Evolutionary conservation across 1,140 invertebrate genomes (phyloP).

Genomic region (Chironomus striatipennis): DNA sequence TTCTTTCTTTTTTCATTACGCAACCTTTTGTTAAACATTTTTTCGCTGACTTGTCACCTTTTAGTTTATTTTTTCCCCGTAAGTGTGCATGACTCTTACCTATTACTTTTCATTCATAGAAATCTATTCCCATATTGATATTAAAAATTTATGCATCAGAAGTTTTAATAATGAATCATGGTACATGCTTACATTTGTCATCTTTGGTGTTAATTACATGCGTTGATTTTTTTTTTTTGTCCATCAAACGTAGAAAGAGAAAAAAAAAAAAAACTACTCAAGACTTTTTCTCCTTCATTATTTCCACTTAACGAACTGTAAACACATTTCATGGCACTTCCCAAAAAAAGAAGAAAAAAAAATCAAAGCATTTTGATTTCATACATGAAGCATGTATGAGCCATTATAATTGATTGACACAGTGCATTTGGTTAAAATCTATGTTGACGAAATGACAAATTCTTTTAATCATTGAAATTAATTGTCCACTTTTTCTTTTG

Average conservation of each 20-base stretch:
- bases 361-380: neutral
- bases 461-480: too few species aligned
- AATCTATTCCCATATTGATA: neutral
- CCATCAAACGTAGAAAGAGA: neutral
- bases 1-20: too few species aligned
- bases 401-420: constrained; percentile 1
- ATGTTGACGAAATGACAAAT: neutral
- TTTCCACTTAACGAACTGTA: constrained; percentile 16
- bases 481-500: too few species aligned
- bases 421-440: constrained; percentile 1
- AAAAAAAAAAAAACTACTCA: neutral
- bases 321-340: constrained; percentile 7
- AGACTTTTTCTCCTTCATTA: neutral
- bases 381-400: neutral
- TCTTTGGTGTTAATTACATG: neutral
- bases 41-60: neutral
- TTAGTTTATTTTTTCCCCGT: neutral
- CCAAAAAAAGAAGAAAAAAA: neutral
- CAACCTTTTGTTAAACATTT: neutral
- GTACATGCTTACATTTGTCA: neutral
- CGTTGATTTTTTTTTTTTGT: neutral
- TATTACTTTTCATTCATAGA: neutral
- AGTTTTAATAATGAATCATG: neutral
- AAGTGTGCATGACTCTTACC: neutral
- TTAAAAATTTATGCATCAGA: neutral